These are phyloP conservation scores for Peromyscus attwateri DNA, from an alignment of 2,797 vertebrate species.

Conservation along the genomic window DNA sequence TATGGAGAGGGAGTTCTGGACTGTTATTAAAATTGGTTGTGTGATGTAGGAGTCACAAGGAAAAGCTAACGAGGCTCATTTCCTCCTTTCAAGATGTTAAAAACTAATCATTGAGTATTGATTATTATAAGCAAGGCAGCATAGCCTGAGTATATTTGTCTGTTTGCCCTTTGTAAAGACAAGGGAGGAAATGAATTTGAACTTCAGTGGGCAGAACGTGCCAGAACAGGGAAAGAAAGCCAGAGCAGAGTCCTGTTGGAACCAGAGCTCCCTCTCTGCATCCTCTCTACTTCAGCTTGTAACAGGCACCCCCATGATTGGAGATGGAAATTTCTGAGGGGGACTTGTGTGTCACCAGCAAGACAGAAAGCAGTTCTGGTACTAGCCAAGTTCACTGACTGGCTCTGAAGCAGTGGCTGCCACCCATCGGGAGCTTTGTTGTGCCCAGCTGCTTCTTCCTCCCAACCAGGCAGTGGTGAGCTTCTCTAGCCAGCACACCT, in stretches of 20 bases:
- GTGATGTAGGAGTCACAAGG: not conserved
- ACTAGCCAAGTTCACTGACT: not conserved
- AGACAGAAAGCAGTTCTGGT: not conserved
- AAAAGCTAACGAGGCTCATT: not conserved
- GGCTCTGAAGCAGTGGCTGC: conserved; percentile 29
- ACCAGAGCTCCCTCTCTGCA: not conserved
- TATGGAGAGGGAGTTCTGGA: too few species aligned
- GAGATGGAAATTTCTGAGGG: conserved; percentile 3
- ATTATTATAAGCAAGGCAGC: not conserved
- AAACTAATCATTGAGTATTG: not conserved
- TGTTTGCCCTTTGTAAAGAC: not conserved
- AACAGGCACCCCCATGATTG: not conserved
- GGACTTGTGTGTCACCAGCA: not conserved
- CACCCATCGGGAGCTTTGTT: conserved; percentile 28
- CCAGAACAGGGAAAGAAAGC: not conserved
- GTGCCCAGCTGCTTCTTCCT: not conserved
- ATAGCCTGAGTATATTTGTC: not conserved
- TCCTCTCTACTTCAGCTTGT: not conserved
- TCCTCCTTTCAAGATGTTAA: not conserved
- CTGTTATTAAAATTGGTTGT: not conserved
- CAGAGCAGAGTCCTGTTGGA: not conserved
- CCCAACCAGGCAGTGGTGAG: not conserved
- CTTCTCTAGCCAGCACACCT: not conserved
- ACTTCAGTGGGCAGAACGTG: conserved; percentile 3
- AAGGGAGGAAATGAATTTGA: not conserved